Percentiles rank a stretch among this genome's conserved stretches.
Evolutionary conservation across 2,113 vertebrate species (phyloP).

Genomic region (Cettia cetti): DNA sequence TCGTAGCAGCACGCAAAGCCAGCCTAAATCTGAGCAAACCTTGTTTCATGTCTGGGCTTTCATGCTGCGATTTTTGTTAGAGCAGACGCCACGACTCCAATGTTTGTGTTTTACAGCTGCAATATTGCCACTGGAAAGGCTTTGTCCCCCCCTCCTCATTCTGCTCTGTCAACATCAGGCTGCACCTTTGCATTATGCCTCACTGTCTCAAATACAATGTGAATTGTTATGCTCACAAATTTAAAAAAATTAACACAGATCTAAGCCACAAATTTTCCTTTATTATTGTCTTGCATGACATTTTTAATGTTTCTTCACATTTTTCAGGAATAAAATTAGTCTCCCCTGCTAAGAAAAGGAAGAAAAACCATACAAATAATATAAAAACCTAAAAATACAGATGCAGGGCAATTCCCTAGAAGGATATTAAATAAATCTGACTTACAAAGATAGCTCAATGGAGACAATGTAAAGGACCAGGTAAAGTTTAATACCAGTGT

Average conservation of each 20-base stretch:
- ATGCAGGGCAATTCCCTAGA: not conserved
- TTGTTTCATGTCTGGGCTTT: not conserved
- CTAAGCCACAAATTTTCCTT: constrained; percentile 4
- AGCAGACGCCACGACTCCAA: not conserved
- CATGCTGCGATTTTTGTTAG: constrained; percentile 12
- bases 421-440: not conserved
- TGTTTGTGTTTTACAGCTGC: constrained; percentile 31
- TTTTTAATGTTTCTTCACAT: constrained; percentile 3
- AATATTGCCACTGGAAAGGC: not conserved
- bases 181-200: not conserved
- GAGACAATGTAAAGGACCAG: not conserved
- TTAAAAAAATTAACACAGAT: not conserved
- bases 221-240: not conserved
- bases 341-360: not conserved
- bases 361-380: not conserved
- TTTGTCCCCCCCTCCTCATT: not conserved
- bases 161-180: not conserved
- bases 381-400: not conserved
- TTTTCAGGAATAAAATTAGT: constrained; percentile 39
- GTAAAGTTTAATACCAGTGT: not conserved
- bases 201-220: not conserved
- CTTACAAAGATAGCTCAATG: not conserved
- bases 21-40: not conserved
- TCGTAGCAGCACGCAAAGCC: not conserved
- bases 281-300: not conserved